Evolutionary conservation across 1,140 invertebrate genomes (phyloP).

Genomic region (Oryctes rhinoceros): DNA sequence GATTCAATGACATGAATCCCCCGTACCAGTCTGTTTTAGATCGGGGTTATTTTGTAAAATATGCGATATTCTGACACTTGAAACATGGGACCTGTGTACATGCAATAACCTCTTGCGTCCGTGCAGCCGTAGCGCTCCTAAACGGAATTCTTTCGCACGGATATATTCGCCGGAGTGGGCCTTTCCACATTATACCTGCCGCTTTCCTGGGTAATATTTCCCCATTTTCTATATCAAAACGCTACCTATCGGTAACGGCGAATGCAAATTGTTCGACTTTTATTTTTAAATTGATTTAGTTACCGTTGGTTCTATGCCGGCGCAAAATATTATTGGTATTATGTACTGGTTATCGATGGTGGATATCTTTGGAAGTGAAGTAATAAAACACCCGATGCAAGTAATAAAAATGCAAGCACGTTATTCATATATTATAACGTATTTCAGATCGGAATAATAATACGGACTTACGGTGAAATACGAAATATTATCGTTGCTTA

Average conservation of each 20-base stretch:
- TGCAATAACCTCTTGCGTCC: constrained; percentile 42
- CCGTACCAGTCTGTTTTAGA: constrained; percentile 44
- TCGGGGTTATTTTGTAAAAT: constrained; percentile 51
- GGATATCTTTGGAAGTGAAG: too few species aligned
- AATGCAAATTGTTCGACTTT: background rate
- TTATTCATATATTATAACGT: too few species aligned
- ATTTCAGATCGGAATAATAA: too few species aligned
- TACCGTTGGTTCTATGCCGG: background rate
- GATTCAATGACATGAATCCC: constrained; percentile 40
- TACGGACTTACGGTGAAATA: too few species aligned
- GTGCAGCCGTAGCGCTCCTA: background rate
- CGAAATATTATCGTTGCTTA: too few species aligned
- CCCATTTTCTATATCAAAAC: constrained; percentile 28
- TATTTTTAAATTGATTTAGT: background rate
- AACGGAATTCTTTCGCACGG: constrained; percentile 13
- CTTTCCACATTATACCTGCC: background rate
- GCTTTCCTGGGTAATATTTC: background rate
- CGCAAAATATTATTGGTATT: too few species aligned
- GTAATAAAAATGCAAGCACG: too few species aligned
- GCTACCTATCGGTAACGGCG: constrained; percentile 6
- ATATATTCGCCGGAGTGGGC: background rate
- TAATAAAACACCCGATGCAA: too few species aligned
- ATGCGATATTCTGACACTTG: constrained; percentile 51
- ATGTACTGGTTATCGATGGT: too few species aligned
- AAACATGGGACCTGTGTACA: constrained; percentile 47